A percentile compares a stretch with the other conserved stretches of the same genome.
phyloP scores from a whole-genome alignment of 1,140 invertebrate species.

The Pygmarrhopalites habei region DNA sequence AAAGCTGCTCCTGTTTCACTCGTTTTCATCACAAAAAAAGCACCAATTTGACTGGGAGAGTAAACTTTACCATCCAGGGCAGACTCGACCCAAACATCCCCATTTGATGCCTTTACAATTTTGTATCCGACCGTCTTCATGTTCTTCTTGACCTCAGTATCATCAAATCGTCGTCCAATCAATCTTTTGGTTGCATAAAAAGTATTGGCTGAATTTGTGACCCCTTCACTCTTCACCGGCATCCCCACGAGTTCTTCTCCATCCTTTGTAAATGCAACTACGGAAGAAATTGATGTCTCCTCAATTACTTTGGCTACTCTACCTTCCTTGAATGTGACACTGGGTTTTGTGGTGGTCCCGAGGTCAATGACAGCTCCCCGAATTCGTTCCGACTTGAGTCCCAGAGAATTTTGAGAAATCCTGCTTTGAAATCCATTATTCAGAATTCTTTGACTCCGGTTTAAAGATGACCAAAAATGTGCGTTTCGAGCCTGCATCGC shows the following conservation, averaged over 20 bases:
- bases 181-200: constrained; percentile 97
- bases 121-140: constrained; percentile 94
- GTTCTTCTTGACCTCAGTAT: constrained; percentile 94
- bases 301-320: constrained; percentile 90
- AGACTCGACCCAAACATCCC: constrained; percentile 98
- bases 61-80: constrained; percentile 87
- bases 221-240: constrained; percentile 96
- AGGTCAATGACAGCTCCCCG: constrained; percentile 94
- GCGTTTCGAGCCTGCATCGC: not conserved
- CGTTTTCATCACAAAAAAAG: constrained; percentile 93
- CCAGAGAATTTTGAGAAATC: not conserved
- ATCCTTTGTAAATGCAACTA: constrained; percentile 89
- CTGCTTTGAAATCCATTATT: constrained; percentile 5
- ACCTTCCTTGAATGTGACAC: constrained; percentile 95
- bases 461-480: not conserved
- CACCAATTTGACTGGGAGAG: constrained; percentile 91
- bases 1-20: no score
- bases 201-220: constrained; percentile 97
- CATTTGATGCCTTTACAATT: constrained; percentile 93
- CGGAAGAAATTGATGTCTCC: constrained; percentile 92
- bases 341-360: constrained; percentile 95
- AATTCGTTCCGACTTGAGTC: constrained; percentile 70
- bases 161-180: no score
- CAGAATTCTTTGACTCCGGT: not conserved
- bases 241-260: constrained; percentile 93